phyloP scores from a whole-genome alignment of 2,113 vertebrate species.

The Cynopterus brachyotis region DNA sequence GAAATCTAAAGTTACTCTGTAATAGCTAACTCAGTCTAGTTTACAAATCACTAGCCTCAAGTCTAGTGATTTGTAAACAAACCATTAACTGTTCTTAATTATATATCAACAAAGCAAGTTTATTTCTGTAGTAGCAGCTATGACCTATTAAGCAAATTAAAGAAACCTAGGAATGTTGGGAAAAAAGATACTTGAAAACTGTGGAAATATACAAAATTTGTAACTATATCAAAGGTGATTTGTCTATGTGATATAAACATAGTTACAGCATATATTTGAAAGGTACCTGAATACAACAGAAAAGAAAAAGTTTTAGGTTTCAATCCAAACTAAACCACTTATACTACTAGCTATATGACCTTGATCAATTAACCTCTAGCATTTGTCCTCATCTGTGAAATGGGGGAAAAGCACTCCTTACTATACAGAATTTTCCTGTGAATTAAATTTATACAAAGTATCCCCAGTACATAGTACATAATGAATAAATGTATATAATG shows the following conservation, averaged over 20 bases:
- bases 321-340: neutral
- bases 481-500: neutral
- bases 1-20: slow-evolving; percentile 21
- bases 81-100: slow-evolving; percentile 54
- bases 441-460: slow-evolving; percentile 28
- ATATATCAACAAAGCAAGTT: slow-evolving; percentile 39
- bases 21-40: slow-evolving; percentile 22
- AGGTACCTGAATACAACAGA: neutral
- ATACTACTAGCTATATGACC: neutral
- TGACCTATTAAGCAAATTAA: slow-evolving; percentile 20
- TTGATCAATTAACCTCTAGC: slow-evolving; percentile 8
- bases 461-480: neutral
- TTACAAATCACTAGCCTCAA: slow-evolving; percentile 27
- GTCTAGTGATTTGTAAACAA: slow-evolving; percentile 50
- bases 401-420: neutral
- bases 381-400: neutral
- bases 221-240: slow-evolving; percentile 13
- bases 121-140: slow-evolving; percentile 32
- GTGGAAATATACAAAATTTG: neutral
- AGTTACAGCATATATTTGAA: neutral
- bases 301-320: neutral
- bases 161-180: neutral
- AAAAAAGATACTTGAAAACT: slow-evolving; percentile 1
- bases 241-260: neutral
- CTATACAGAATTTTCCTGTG: neutral